These are phyloP conservation scores for Chaetophractus vellerosus DNA, from an alignment of 2,797 vertebrate species.

Conservation along the genomic window DNA sequence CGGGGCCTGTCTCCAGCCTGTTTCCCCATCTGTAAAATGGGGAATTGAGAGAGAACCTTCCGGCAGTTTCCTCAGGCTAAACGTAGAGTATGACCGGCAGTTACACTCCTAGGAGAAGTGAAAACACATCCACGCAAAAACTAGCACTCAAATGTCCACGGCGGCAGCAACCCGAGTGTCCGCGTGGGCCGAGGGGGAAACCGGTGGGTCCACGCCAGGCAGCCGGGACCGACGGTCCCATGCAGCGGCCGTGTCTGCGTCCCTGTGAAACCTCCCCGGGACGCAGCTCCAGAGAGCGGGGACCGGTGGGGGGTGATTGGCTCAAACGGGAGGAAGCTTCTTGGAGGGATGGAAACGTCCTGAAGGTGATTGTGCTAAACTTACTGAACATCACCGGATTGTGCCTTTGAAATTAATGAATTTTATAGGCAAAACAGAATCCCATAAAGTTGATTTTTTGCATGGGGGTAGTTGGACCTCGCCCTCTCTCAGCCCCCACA, in stretches of 20 bases:
- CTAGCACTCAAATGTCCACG: too few species aligned
- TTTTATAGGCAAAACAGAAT: neutral
- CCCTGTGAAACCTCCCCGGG: neutral
- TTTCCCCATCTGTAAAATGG: neutral
- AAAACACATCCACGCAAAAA: too few species aligned
- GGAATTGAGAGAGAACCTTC: neutral
- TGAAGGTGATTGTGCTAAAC: too few species aligned
- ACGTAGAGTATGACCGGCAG: too few species aligned
- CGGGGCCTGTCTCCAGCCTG: neutral
- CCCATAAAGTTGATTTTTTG: neutral
- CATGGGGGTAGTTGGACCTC: neutral
- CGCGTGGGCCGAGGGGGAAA: too few species aligned
- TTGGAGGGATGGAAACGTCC: neutral
- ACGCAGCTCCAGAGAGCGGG: neutral
- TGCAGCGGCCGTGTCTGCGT: too few species aligned
- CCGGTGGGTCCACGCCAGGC: too few species aligned
- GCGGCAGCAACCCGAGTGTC: too few species aligned
- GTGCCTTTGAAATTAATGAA: neutral
- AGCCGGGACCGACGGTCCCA: too few species aligned
- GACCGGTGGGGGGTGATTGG: neutral
- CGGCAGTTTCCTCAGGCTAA: too few species aligned
- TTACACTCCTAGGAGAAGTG: too few species aligned
- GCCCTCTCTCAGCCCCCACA: neutral
- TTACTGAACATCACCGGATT: neutral
- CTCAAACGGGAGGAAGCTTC: neutral